These are phyloP conservation scores for Jaculus jaculus DNA, from an alignment of 2,113 vertebrate species.

Conservation along the genomic window DNA sequence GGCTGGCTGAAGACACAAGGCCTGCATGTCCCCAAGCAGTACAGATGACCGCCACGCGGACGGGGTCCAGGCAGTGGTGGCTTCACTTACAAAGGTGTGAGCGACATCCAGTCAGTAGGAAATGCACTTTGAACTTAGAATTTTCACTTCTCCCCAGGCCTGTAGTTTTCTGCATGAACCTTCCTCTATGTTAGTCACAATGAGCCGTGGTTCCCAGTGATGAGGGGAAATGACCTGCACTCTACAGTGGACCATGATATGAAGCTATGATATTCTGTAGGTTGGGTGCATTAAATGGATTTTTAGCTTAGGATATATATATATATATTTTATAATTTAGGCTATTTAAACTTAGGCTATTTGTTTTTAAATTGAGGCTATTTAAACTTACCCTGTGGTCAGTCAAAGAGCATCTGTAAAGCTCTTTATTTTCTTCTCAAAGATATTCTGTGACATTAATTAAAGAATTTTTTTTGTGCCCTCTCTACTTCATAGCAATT, in stretches of 20 bases:
- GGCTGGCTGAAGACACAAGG: accelerated
- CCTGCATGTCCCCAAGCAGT: not conserved
- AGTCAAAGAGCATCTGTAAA: not conserved
- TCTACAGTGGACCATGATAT: not conserved
- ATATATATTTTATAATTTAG: too few relatives aligned
- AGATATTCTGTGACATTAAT: not conserved
- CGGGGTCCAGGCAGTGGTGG: not conserved
- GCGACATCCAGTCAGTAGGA: not conserved
- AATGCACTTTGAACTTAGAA: not conserved
- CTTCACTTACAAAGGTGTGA: not conserved
- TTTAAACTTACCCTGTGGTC: not conserved
- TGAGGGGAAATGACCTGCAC: not conserved
- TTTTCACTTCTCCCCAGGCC: not conserved
- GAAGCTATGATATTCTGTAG: not conserved
- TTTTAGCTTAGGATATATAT: not conserved
- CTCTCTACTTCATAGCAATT: not conserved
- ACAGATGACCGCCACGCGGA: not conserved
- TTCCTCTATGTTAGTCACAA: not conserved
- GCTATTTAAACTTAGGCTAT: too few relatives aligned
- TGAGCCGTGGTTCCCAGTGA: not conserved
- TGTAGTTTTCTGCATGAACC: too few relatives aligned
- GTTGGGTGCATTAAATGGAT: not conserved
- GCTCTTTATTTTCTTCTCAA: not conserved
- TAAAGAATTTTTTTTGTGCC: not conserved
- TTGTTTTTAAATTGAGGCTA: too few relatives aligned